Percentiles rank a stretch among this genome's conserved stretches.
Evolutionary conservation across 2,888 invertebrate genomes (phyloP).

Genomic region (Beris morrisii): DNA sequence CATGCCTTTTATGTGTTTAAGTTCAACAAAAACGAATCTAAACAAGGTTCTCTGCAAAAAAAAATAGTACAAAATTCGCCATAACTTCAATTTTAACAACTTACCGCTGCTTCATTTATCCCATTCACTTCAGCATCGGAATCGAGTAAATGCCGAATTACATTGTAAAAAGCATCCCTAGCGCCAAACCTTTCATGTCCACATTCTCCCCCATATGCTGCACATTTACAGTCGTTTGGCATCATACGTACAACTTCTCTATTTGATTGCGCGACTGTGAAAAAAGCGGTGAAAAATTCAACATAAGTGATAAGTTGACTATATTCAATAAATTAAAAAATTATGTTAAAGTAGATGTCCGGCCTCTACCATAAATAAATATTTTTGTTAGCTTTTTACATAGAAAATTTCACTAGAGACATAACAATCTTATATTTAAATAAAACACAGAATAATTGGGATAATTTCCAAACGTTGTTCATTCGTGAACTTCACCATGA

Average conservation of each 20-base stretch:
- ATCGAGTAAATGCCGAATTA: constrained; percentile 5
- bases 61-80: neutral
- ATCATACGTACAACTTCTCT: constrained; percentile 20
- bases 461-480: no score
- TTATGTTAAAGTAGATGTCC: neutral
- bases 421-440: no score
- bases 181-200: neutral
- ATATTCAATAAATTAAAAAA: neutral
- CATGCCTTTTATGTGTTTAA: constrained; percentile 17
- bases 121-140: constrained; percentile 18
- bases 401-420: no score
- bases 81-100: neutral
- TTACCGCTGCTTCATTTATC: constrained; percentile 15
- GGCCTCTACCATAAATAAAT: neutral
- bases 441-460: no score
- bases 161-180: neutral
- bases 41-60: constrained; percentile 17
- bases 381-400: no score
- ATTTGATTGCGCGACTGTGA: constrained; percentile 4
- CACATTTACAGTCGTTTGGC: constrained; percentile 14
- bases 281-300: neutral
- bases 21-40: constrained; percentile 20
- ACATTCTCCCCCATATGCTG: constrained; percentile 11
- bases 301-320: neutral
- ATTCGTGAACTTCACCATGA: no score